phyloP scores from a whole-genome alignment of 2,888 invertebrate genomes.

The Drosophila mimica region DNA sequence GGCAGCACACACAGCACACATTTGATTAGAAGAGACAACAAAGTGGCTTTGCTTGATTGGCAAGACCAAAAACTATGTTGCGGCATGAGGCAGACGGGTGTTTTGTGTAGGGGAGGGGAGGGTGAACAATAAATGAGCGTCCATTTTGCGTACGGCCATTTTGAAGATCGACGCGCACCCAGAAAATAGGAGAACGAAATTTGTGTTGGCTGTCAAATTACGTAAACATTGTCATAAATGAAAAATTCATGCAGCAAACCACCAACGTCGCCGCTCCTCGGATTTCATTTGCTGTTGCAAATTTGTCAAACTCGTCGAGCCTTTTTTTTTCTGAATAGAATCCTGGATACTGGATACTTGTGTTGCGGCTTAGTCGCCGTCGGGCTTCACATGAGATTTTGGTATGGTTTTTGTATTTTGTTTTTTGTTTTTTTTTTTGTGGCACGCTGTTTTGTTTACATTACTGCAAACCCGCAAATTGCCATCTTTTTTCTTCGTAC shows the following conservation, averaged over 20 bases:
- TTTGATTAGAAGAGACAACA: slow-evolving; percentile 55
- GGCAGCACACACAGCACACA: slow-evolving; percentile 32
- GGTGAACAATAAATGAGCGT: slow-evolving; percentile 65
- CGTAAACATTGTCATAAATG: slow-evolving; percentile 81
- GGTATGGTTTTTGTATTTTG: slow-evolving; percentile 34
- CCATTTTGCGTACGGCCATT: slow-evolving; percentile 66
- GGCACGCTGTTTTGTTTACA: slow-evolving; percentile 55
- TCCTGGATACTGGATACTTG: slow-evolving; percentile 21
- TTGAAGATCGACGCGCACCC: slow-evolving; percentile 31
- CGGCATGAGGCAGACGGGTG: background rate
- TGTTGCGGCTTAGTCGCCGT: slow-evolving; percentile 47
- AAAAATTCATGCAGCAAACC: slow-evolving; percentile 65
- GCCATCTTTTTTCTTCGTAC: slow-evolving; percentile 25
- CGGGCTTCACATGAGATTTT: slow-evolving; percentile 55
- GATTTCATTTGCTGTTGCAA: slow-evolving; percentile 70
- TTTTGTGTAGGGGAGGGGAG: background rate
- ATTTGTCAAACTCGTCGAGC: slow-evolving; percentile 74
- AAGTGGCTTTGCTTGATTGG: slow-evolving; percentile 52
- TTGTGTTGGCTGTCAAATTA: slow-evolving; percentile 78
- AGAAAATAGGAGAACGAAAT: slow-evolving; percentile 48
- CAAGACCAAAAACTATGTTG: slow-evolving; percentile 18
- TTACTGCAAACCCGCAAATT: slow-evolving; percentile 50
- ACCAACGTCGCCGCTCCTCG: slow-evolving; percentile 30
- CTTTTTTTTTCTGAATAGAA: slow-evolving; percentile 34
- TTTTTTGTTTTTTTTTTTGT: slow-evolving; percentile 27